Evolutionary conservation across 2,113 vertebrate genomes (phyloP).

Genomic region (Pipra filicauda): DNA sequence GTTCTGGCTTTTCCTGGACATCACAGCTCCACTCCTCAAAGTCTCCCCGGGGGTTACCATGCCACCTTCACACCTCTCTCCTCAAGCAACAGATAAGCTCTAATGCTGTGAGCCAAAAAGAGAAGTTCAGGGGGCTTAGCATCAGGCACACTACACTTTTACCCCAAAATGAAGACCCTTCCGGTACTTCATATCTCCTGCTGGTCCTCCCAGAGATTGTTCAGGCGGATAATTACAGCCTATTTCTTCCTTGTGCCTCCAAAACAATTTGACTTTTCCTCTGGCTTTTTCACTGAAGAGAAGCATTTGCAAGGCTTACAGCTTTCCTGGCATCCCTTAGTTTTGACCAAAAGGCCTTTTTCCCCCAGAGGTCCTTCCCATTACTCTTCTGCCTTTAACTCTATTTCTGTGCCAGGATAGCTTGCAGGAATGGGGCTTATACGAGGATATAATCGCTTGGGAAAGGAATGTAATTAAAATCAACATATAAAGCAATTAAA

Average conservation of each 20-base stretch:
- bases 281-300: background rate
- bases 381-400: background rate
- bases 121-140: background rate
- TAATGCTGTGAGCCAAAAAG: background rate
- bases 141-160: background rate
- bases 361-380: background rate
- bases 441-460: constrained; percentile 48
- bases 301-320: background rate
- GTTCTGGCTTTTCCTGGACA: background rate
- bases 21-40: background rate
- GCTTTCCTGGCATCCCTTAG: background rate
- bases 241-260: background rate
- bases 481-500: constrained; percentile 37
- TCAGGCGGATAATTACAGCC: background rate
- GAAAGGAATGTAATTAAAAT: constrained; percentile 67
- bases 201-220: background rate
- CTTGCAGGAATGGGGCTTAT: constrained; percentile 46
- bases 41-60: too few species aligned
- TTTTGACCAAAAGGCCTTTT: constrained; percentile 23
- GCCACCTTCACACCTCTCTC: background rate
- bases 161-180: background rate
- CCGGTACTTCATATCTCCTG: background rate
- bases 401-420: constrained; percentile 47
- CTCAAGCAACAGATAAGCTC: background rate
- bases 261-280: background rate